Evolutionary conservation across 2,797 vertebrate genomes (phyloP).

Genomic region (Limnodromus scolopaceus): DNA sequence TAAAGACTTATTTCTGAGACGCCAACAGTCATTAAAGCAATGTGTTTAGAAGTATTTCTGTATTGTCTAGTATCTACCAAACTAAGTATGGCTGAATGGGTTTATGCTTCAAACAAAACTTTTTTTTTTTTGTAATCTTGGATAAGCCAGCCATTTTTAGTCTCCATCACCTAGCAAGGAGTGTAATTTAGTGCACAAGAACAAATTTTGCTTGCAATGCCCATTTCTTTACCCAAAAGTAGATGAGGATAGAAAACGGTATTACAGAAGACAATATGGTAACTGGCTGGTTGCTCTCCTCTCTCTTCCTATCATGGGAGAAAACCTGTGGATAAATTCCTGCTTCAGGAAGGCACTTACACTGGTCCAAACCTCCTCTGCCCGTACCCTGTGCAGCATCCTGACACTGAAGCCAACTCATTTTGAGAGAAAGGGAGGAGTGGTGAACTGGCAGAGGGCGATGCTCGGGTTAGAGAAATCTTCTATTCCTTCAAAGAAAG

Average conservation of each 20-base stretch:
- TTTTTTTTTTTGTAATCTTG: background rate
- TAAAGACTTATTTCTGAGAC: background rate
- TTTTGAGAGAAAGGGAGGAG: background rate
- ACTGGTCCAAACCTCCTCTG: background rate
- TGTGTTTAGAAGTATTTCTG: background rate
- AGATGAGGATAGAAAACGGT: background rate
- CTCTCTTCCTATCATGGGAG: fast-evolving
- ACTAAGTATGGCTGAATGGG: background rate
- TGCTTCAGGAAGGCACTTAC: background rate
- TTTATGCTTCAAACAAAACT: background rate
- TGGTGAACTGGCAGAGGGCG: background rate
- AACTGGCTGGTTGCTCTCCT: background rate
- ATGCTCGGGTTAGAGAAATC: background rate
- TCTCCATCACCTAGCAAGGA: background rate
- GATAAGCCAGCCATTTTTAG: background rate
- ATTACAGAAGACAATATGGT: background rate
- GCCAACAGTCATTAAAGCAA: background rate
- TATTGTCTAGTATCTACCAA: background rate
- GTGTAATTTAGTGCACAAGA: background rate
- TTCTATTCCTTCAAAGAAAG: background rate
- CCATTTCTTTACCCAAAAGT: background rate
- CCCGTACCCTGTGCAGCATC: background rate
- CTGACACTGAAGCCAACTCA: background rate
- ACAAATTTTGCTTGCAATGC: background rate
- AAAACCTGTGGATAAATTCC: background rate